Conservation (phyloP, 1,140 invertebrate species). For the Philaenus spumarius region DNA sequence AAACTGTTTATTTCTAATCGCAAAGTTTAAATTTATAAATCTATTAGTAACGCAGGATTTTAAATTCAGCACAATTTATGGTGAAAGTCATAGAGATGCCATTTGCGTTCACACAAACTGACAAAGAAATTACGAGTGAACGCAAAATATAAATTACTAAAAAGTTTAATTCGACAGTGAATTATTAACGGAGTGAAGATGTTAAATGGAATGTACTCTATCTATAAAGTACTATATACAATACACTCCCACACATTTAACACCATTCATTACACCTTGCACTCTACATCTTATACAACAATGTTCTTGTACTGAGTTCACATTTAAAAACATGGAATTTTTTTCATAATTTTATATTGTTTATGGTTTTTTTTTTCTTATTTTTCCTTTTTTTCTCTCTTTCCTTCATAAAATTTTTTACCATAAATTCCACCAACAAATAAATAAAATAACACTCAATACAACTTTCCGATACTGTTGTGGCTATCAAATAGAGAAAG, state of each 20-base stretch:
- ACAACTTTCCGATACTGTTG: constrained; percentile 24
- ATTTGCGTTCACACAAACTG: too few species aligned
- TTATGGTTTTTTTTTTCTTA: constrained; percentile 8
- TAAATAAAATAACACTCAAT: constrained; percentile 19
- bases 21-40: too few species aligned
- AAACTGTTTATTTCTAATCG: too few species aligned
- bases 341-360: constrained; percentile 2
- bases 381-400: not conserved
- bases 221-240: constrained; percentile 5
- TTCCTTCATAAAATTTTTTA: constrained; percentile 4
- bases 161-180: too few species aligned
- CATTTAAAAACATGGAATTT: constrained; percentile 24
- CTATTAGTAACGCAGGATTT: too few species aligned
- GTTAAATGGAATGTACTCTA: not conserved
- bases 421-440: not conserved
- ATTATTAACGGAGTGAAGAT: too few species aligned
- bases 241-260: not conserved
- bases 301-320: constrained; percentile 21
- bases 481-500: constrained; percentile 14
- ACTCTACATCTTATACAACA: not conserved
- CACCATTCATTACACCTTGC: not conserved
- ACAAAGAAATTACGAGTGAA: too few species aligned
- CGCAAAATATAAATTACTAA: too few species aligned
- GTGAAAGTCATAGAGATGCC: too few species aligned
- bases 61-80: too few species aligned